phyloP scores from a whole-genome alignment of 2,113 vertebrate genomes.

The Melanerpes formicivorus region DNA sequence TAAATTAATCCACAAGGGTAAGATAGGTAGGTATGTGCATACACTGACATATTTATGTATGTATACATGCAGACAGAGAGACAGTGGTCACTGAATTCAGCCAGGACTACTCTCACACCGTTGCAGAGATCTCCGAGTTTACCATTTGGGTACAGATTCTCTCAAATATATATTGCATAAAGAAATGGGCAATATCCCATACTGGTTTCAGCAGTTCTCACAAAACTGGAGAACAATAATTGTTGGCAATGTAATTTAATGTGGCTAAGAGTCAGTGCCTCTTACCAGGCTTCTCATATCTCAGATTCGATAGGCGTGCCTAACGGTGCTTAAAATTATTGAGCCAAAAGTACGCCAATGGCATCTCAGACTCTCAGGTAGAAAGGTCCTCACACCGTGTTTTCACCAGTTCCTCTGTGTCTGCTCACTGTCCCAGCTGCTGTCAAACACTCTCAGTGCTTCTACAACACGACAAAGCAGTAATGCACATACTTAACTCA shows the following conservation, averaged over 20 bases:
- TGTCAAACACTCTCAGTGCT: fast-evolving
- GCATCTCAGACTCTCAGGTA: neutral
- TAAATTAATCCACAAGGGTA: neutral
- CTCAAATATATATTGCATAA: neutral
- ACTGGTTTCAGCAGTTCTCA: neutral
- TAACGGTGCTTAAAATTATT: neutral
- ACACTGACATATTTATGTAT: neutral
- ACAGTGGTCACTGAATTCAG: neutral
- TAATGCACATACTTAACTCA: fast-evolving
- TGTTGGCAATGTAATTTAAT: neutral
- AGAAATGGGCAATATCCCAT: neutral
- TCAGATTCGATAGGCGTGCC: neutral
- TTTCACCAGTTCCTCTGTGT: neutral
- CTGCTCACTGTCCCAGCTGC: fast-evolving
- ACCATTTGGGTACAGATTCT: neutral
- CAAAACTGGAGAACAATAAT: neutral
- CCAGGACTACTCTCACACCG: neutral
- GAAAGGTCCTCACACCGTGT: neutral
- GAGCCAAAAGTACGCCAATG: neutral
- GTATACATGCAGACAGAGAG: neutral
- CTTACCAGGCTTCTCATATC: neutral
- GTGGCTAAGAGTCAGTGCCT: neutral
- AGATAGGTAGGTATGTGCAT: neutral
- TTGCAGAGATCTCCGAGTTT: neutral
- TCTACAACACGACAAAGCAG: neutral